Percentiles rank a stretch among this genome's conserved stretches.
phyloP scores from a whole-genome alignment of 1,140 invertebrate species.

The Scaptomyza graminum region DNA sequence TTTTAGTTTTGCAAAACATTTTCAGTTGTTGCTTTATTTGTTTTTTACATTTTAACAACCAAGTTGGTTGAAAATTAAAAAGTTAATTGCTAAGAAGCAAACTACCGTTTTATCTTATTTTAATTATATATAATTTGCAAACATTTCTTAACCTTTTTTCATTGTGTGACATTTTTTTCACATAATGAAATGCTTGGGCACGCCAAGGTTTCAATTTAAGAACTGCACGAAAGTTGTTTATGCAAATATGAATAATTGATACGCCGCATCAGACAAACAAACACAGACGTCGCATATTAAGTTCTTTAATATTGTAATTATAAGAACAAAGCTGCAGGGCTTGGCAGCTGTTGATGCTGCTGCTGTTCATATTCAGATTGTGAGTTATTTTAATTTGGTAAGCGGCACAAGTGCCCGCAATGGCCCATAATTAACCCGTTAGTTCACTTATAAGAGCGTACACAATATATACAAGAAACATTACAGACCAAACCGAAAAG shows the following conservation, averaged over 20 bases:
- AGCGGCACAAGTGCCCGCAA: constrained; percentile 50
- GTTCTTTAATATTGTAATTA: constrained; percentile 44
- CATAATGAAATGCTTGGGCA: not conserved
- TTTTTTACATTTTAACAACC: too few relatives aligned
- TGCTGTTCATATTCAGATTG: constrained; percentile 12
- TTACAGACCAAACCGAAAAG: not conserved
- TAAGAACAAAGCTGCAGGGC: constrained; percentile 6
- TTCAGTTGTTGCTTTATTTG: too few relatives aligned
- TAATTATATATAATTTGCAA: too few relatives aligned
- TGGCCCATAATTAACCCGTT: constrained; percentile 63
- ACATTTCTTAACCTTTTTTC: not conserved
- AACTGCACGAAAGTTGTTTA: constrained; percentile 4
- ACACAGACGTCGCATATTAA: constrained; percentile 16
- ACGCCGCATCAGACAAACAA: not conserved
- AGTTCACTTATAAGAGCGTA: constrained; percentile 52
- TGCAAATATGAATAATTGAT: constrained; percentile 37
- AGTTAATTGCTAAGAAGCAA: too few relatives aligned
- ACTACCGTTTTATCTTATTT: too few relatives aligned
- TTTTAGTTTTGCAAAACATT: too few relatives aligned
- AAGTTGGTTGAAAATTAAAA: too few relatives aligned
- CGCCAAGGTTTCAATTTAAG: constrained; percentile 4
- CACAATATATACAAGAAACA: constrained; percentile 12
- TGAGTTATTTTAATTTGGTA: constrained; percentile 44
- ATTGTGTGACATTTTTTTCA: constrained; percentile 9
- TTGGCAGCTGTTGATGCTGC: not conserved